These are phyloP conservation scores for Epizoanthus fatuus DNA, from an alignment of 92 coral and sea anemone genomes.

Conservation along the genomic window DNA sequence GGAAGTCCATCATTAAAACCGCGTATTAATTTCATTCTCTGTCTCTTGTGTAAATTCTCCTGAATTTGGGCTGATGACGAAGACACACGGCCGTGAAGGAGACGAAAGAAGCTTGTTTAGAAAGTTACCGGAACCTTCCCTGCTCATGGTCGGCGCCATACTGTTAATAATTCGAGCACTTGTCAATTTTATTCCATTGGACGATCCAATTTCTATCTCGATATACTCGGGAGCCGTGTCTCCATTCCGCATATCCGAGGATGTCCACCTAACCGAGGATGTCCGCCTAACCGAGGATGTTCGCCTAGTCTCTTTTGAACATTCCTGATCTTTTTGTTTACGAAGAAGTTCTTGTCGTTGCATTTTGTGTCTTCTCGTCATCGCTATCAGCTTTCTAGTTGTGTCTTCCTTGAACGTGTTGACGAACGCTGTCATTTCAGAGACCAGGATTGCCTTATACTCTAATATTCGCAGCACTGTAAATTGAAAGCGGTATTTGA, in stretches of 20 bases:
- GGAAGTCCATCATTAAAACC: slow-evolving; percentile 3
- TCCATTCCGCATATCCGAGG: background rate
- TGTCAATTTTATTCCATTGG: slow-evolving; percentile 18
- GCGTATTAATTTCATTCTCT: slow-evolving; percentile 4
- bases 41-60: slow-evolving; percentile 22
- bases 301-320: background rate
- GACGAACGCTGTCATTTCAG: slow-evolving; percentile 24
- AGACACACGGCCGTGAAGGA: slow-evolving; percentile 40
- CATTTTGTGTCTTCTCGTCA: background rate
- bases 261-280: no score
- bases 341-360: slow-evolving; percentile 16
- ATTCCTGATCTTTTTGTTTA: background rate
- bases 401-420: slow-evolving; percentile 13
- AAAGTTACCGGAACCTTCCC: background rate
- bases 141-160: background rate
- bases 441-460: background rate
- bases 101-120: slow-evolving; percentile 21
- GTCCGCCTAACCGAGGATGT: background rate
- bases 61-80: slow-evolving; percentile 11
- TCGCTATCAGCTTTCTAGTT: background rate
- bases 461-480: background rate
- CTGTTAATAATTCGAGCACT: background rate
- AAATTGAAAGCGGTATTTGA: background rate
- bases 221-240: background rate
- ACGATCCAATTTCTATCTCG: slow-evolving; percentile 18